These are phyloP conservation scores for Chirona hameri DNA, from an alignment of 2,888 invertebrate species.

Conservation along the genomic window DNA sequence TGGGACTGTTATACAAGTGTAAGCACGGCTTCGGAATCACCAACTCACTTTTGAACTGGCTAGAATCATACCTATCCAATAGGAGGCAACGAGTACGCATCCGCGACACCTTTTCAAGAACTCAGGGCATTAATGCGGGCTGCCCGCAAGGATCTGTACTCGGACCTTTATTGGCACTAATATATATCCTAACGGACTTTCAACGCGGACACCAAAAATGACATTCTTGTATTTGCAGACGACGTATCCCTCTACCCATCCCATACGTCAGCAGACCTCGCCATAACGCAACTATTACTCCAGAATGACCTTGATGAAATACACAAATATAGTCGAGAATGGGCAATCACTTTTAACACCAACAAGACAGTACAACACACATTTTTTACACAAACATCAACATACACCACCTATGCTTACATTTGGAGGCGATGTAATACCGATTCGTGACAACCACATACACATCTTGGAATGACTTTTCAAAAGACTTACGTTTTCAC, in stretches of 20 bases:
- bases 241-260: not conserved
- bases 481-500: not conserved
- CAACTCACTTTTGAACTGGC: not conserved
- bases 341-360: not conserved
- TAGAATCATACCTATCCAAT: not conserved
- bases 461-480: not conserved
- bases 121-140: not conserved
- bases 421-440: not conserved
- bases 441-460: not conserved
- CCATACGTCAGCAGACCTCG: not conserved
- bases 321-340: not conserved
- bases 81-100: not conserved
- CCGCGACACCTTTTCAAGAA: not conserved
- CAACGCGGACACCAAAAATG: not conserved
- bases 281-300: not conserved
- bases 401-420: not conserved
- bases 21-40: not conserved
- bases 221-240: not conserved
- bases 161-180: not conserved
- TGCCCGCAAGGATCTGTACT: not conserved
- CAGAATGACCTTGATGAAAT: not conserved
- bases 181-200: not conserved
- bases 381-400: not conserved
- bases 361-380: not conserved
- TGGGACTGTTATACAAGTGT: not conserved